Conservation (phyloP, 35 echinoderm and acorn worm genomes). For the Stichopus chloronotus region DNA sequence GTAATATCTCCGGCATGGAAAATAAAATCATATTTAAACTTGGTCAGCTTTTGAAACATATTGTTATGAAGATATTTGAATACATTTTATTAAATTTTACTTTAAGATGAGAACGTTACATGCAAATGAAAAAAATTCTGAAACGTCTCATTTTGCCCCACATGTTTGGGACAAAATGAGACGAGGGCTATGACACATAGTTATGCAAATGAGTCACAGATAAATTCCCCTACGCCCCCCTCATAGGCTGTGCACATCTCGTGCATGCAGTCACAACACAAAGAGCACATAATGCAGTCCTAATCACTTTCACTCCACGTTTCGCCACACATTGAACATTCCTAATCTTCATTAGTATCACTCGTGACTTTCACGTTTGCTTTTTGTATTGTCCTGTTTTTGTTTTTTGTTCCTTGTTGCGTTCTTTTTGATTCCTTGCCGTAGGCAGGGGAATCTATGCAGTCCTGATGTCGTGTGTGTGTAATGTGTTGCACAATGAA, state of each 20-base stretch:
- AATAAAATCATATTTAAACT: slow-evolving; percentile 18
- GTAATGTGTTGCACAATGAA: no score
- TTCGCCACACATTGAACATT: neutral
- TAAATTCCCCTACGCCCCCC: neutral
- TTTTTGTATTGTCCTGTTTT: no score
- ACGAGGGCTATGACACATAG: neutral
- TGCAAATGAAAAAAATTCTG: neutral
- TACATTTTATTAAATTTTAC: slow-evolving; percentile 11
- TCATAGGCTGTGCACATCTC: neutral
- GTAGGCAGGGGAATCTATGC: no score
- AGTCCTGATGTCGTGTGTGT: no score
- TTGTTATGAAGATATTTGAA: slow-evolving; percentile 13
- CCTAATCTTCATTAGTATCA: neutral
- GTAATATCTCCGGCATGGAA: slow-evolving; percentile 34
- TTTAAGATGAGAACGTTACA: neutral
- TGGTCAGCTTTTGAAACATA: slow-evolving; percentile 25
- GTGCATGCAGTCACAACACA: neutral
- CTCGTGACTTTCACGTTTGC: no score
- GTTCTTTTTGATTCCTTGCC: no score
- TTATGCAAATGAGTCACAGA: neutral
- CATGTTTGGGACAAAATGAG: slow-evolving; percentile 26
- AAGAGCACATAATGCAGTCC: neutral
- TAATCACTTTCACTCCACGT: neutral
- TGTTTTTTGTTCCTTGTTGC: no score
- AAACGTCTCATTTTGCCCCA: slow-evolving; percentile 23